Conservation (phyloP, 2,888 invertebrate genomes). For the Callimorpha dominula region DNA sequence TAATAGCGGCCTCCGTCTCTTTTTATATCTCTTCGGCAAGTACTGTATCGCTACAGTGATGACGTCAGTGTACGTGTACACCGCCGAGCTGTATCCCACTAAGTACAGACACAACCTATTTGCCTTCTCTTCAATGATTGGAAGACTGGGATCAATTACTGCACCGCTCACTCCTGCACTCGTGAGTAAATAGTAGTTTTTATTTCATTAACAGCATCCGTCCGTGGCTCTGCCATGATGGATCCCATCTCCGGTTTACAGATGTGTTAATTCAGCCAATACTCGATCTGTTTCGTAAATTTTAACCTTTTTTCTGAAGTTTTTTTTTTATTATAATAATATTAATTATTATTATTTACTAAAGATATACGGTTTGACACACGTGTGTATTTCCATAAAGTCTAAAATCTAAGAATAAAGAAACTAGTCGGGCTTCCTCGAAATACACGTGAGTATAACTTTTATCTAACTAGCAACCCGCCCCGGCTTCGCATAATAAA, state of each 20-base stretch:
- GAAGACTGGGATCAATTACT: constrained; percentile 89
- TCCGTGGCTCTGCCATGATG: neutral
- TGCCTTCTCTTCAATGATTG: constrained; percentile 89
- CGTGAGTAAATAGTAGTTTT: constrained; percentile 69
- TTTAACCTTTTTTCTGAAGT: no score
- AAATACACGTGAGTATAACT: no score
- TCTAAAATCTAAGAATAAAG: no score
- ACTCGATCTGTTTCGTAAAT: no score
- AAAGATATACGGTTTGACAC: no score
- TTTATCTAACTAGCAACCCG: no score
- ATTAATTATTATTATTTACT: no score
- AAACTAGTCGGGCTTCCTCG: no score
- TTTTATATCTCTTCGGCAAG: constrained; percentile 88
- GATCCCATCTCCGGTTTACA: neutral
- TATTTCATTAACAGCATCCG: neutral
- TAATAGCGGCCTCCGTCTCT: constrained; percentile 72
- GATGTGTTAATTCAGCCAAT: no score
- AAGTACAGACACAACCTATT: constrained; percentile 88
- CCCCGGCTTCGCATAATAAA: no score
- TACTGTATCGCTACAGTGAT: constrained; percentile 89
- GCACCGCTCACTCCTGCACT: constrained; percentile 89
- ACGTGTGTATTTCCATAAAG: no score
- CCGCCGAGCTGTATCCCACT: constrained; percentile 91
- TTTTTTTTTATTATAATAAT: no score
- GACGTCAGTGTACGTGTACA: constrained; percentile 89